Base-by-base conservation (phyloP, 2,113 vertebrate species). In the Podilymbus podiceps region DNA sequence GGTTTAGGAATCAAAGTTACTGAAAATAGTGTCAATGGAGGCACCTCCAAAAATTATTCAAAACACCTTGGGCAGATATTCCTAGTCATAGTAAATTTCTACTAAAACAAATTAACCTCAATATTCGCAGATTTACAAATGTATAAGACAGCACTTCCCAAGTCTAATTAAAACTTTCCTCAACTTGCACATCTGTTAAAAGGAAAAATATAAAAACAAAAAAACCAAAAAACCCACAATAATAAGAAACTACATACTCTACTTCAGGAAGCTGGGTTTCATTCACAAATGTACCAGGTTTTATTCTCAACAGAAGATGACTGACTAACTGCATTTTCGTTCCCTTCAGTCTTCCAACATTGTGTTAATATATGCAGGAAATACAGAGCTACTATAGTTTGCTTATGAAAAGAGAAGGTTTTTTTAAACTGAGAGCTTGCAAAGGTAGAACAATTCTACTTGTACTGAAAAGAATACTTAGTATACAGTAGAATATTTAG, bases 251-350 rank as follows among this genome's bases (percentile, higher is more conserved):
- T 38, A 27, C 55, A 86, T 3, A 63, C 42, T 93, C 46, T 71
- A 25, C 83, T 91, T 88, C 59, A 38, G 63, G 80, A 89, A 88
- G 75, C 53, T 13, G 15, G 28, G 90, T 90, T 93, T 76, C 79
- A 93, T 95, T 96, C 85, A 96, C 72, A 94, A 90, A 77, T 20
- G 10, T 50, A 93, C 44, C 77, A 66, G 71, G 62, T 93, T 95
- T 93, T 93, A 80, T 71, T 90, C 82, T 90, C 44, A 47, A 76
- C 47, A 90, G 3, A 8, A 78, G 56, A 85, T 76, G 40, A 97
- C 46, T 76, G 40, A 97, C 46, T 95, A 83, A 89, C 33, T 52
- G 69, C 31, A 24, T 30, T 55, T 68, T 85, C 8, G 1, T 30
- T 68, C 74, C 58, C 66, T 75, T 81, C 76, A 72, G 50, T 35